Base-by-base conservation (phyloP, 2,113 vertebrate genomes). In the Neodon shergylaensis region DNA sequence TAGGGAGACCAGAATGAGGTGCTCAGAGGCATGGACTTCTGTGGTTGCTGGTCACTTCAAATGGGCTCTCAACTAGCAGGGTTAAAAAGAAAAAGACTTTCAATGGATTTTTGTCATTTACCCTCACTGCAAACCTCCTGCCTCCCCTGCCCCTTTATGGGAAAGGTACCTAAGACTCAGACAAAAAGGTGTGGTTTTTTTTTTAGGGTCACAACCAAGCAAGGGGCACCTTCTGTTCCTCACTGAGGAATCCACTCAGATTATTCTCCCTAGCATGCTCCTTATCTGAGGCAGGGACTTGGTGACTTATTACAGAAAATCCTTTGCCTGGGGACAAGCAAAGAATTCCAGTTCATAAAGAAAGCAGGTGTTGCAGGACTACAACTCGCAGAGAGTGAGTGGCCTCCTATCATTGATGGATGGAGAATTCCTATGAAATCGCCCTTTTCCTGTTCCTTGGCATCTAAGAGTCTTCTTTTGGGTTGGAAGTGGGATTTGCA, bases 391-490 rank as follows among this genome's bases (percentile, higher is more conserved):
- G 7, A 42, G 72, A 72, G 5, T 4, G 16, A 52, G 31, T 47
- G 28, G 21, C 6, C 58, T 33, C 49, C 14, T 72, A 12, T 33
- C 14, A 39, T 31, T 31, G 70, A n/a, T 1, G 21, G 28, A 16
- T 1, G 16, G 31, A 16, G 22, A 22, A 0, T 49, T 13, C 4
- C 26, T 36, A 28, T 42, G 77, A 3, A 58, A 5, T 0, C 6
- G 8, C 21, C 66, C 36, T 39, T 47, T 58, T 44, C 39, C 39
- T 3, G n/a, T 39, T 6, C 14, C 5, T 54, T 12, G 17, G 44
- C 21, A 44, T 90, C 81, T 58, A 10, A 49, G 61, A 3, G 28
- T 22, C 49, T 68, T 84, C 47, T 90, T 49, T n/a, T 3, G 17
- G 61, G 39, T 68, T 42, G 63, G 39, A 49, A 42, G 7, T 36